Conservation (phyloP, 2,888 invertebrate genomes). For the Pseudeuparius sepicola region DNA sequence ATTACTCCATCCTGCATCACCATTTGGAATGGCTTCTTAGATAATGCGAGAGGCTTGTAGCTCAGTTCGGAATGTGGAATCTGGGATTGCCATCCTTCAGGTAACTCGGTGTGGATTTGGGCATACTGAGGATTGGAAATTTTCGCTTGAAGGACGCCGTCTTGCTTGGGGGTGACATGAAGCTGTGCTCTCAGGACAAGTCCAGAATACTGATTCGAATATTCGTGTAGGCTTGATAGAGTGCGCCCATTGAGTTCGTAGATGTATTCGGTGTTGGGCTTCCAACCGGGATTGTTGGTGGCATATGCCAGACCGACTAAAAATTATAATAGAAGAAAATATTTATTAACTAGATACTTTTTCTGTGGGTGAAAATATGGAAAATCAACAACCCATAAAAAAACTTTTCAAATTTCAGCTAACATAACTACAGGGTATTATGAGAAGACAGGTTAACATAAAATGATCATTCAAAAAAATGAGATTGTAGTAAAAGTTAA, state of each 20-base stretch:
- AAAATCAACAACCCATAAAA: no score
- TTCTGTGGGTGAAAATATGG: no score
- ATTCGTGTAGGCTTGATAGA: slow-evolving; percentile 47
- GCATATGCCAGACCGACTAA: slow-evolving; percentile 35
- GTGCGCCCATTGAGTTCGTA: slow-evolving; percentile 49
- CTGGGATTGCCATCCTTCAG: slow-evolving; percentile 40
- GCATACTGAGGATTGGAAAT: slow-evolving; percentile 44
- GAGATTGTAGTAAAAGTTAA: no score
- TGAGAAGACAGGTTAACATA: no score
- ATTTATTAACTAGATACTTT: no score
- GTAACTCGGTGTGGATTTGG: slow-evolving; percentile 40
- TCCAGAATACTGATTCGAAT: slow-evolving; percentile 46
- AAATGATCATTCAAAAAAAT: no score
- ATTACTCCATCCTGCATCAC: slow-evolving; percentile 51
- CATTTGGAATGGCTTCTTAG: slow-evolving; percentile 53
- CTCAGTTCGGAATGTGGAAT: slow-evolving; percentile 43
- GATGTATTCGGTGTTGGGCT: slow-evolving; percentile 46
- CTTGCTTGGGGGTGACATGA: slow-evolving; percentile 43
- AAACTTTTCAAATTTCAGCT: no score
- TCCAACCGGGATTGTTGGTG: slow-evolving; percentile 43
- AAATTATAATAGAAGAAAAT: no score
- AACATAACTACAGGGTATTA: no score
- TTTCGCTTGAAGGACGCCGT: slow-evolving; percentile 39
- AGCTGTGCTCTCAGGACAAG: slow-evolving; percentile 46
- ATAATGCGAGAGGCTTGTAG: slow-evolving; percentile 45